Base-by-base conservation (phyloP, 2,888 invertebrate species). In the Erynnis tages region DNA sequence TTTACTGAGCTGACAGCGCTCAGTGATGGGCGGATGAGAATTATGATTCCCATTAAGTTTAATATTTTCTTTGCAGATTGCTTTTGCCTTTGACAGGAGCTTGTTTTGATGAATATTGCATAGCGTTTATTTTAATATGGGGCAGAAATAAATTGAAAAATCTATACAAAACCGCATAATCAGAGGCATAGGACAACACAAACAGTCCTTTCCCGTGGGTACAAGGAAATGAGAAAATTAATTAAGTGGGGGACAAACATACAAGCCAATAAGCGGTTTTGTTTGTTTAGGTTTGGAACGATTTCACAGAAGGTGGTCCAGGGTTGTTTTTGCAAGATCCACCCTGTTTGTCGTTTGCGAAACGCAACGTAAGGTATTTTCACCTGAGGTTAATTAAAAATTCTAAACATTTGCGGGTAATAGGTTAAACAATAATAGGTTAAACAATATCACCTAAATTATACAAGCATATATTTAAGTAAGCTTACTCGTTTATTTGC, bases 151-250 rank as follows among this genome's bases (percentile, higher is more conserved):
- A 47, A 47, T 47, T 35, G 46, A 43, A 52, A 52, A 34, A 44
- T 44, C 52, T 52, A 41, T 23, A 52, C 21, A 52, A 35, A 37
- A 30, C 37, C 52, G 30, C 44, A 52, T 21, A 44, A 44, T 52
- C 37, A 52, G 44, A 17, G 25, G 30, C 35, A 34, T n/a, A 11
- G 45, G 25, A 35, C 35, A 44, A 52, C 41, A 49, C 41, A 54
- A 54, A 56, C 54, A 56, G 29, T 34, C 29, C 44, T 21, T 30
- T 21, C 49, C 41, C 37, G 44, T 27, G 57, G 55, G 55, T 57
- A 55, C 77, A 76, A 75, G 80, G 79, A 82, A 80, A 82, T 79
- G 79, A 82, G 84, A 80, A 83, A 86, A 84, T 86, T 86, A 84
- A 87, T 87, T 84, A 83, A 83, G 64, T 73, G 76, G 70, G 67